Base-by-base conservation (phyloP, 2,797 vertebrate species). In the Enteromius unitaeniatus region DNA sequence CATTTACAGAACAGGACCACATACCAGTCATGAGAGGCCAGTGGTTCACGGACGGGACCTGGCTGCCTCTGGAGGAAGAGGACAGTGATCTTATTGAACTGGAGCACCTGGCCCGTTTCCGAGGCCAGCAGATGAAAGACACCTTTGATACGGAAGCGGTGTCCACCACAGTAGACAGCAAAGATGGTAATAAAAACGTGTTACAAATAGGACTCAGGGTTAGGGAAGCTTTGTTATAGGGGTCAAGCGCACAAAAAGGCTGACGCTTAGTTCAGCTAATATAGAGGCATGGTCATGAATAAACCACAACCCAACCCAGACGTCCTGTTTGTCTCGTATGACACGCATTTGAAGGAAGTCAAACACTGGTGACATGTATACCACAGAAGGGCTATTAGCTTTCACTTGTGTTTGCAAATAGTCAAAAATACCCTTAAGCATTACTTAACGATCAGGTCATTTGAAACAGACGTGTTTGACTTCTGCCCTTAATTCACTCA, bases 11-110 rank as follows among this genome's bases (percentile, higher is more conserved):
- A 86, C 92, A 96, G 0, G 97, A 99, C 90, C 96, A 96, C 85
- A 97, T 98, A 87, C 96, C 97, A 15, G 97, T 98, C 75, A 99
- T 98, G 97, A 96, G 97, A 85, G 97, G 97, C 0, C 97, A 98
- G 89, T 98, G 97, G 97, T 98, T 97, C 90, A 95, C 97, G 10
- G 97, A 98, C 77, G 97, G 97, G 9, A 97, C 97, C 0, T 99
- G 97, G 97, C 96, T 97, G 23, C 97, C 97, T 1, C 90, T 99
- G 83, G 97, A 99, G 87, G 97, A 98, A 89, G 97, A 98, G 64
- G 97, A 99, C 90, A 97, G 97, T 82, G 97, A 99, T 90, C 92
- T 96, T 28, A 99, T 99, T 69, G 97, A 99, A 79, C 93, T 93
- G 87, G 96, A 98, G 88, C 96, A 99, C 69, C 95, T 99, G 42